Evolutionary conservation across 2,113 vertebrate species (phyloP).

Genomic region (Oryzias curvinotus): DNA sequence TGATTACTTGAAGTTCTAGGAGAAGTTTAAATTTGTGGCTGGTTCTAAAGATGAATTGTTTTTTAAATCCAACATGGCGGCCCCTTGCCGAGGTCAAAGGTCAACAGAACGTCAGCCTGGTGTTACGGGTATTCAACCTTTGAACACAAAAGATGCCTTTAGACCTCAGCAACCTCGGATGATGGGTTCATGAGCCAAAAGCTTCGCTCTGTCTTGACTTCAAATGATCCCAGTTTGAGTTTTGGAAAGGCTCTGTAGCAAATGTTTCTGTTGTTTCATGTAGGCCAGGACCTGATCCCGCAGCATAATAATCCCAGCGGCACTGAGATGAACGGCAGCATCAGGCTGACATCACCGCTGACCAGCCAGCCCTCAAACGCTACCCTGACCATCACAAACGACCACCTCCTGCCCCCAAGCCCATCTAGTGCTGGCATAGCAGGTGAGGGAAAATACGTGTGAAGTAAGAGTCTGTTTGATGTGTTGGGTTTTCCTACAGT

Average conservation of each 20-base stretch:
- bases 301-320: slow-evolving; percentile 73
- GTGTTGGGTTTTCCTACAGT: not conserved
- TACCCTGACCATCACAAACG: slow-evolving; percentile 82
- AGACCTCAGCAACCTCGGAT: no score
- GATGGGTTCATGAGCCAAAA: no score
- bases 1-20: no score
- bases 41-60: no score
- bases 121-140: no score
- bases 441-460: slow-evolving; percentile 48
- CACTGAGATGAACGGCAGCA: slow-evolving; percentile 78
- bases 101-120: no score
- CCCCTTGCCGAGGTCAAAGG: no score
- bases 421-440: slow-evolving; percentile 66
- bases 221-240: no score
- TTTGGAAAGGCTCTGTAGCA: not conserved
- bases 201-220: no score
- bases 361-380: slow-evolving; percentile 70
- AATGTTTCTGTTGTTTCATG: not conserved
- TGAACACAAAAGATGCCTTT: no score
- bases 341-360: slow-evolving; percentile 79
- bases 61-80: no score
- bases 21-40: no score
- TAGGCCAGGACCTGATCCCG: slow-evolving; percentile 86
- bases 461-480: not conserved
- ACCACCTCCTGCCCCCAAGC: slow-evolving; percentile 85